phyloP scores from a whole-genome alignment of 2,888 invertebrate species.

The Drosophila rubida region DNA sequence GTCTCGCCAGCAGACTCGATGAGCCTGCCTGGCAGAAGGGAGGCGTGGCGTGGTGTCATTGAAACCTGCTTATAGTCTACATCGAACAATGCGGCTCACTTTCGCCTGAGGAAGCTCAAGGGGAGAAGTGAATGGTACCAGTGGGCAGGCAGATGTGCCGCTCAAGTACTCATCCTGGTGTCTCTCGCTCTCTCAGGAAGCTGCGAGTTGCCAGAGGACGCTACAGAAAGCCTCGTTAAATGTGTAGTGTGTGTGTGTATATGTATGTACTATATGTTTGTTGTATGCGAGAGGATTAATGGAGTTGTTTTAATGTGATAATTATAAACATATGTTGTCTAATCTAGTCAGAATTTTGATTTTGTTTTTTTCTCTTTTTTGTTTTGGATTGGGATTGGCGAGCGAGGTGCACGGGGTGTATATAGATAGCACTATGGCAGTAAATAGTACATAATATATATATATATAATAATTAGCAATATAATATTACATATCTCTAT shows the following conservation, averaged over 20 bases:
- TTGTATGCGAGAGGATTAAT: constrained; percentile 2
- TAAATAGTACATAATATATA: constrained; percentile 72
- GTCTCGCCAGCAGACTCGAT: background rate
- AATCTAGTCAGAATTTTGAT: constrained; percentile 45
- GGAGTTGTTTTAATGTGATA: constrained; percentile 14
- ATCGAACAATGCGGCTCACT: constrained; percentile 25
- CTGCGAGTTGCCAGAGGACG: constrained; percentile 38
- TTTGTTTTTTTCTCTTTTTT: constrained; percentile 15
- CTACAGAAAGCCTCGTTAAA: constrained; percentile 51
- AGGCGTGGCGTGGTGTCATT: constrained; percentile 35
- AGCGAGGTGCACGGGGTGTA: constrained; percentile 62
- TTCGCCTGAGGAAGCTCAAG: constrained; percentile 46
- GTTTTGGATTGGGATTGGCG: constrained; percentile 50
- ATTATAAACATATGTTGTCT: constrained; percentile 16
- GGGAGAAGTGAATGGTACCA: constrained; percentile 13
- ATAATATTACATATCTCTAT: constrained; percentile 68
- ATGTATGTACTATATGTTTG: background rate
- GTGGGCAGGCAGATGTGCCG: background rate
- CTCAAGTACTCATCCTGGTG: background rate
- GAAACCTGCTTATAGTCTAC: constrained; percentile 60
- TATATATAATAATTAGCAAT: constrained; percentile 58
- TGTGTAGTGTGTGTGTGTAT: constrained; percentile 10
- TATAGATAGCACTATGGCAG: constrained; percentile 77
- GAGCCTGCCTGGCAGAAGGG: constrained; percentile 20
- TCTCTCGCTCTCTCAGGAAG: constrained; percentile 32